Base-by-base conservation (phyloP, 1,140 invertebrate genomes). In the Bombus impatiens region DNA sequence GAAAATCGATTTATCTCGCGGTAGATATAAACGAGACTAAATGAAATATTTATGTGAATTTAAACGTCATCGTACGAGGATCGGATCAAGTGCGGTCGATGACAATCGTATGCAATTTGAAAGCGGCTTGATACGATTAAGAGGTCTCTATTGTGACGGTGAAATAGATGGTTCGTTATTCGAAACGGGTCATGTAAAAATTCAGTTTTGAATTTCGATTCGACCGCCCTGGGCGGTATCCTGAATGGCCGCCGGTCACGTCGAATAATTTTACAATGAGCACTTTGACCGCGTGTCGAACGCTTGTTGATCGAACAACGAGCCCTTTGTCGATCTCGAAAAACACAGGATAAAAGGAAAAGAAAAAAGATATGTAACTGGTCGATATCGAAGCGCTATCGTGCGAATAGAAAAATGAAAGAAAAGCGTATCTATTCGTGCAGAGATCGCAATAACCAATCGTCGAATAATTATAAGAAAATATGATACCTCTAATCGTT, bases 181-280 rank as follows among this genome's bases (percentile, higher is more conserved):
- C 42, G 42, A 72, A 47, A 37, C 22, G 5, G 67, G 8, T 32
- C 35, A 3, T 13, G 37, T 10, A 47, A 28, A 77, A 53, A 77
- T 67, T 68, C 35, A 53, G 32, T 44, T 82, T 78, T 77, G 82
- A 83, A 83, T 68, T 53, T 83, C 59, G 28, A 40, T 68, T 59
- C 9, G 18, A 74, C 71, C 13, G 25, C 2, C 13, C 32, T 32
- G 15, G 28, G 47, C 40, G 25, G 40, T 12, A n/a, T 35, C 65
- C 32, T 57, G 71, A 65, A 76, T 67, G 59, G 57, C 32, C 32
- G 25, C 28, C 35, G 15, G 42, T 83, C 35, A 42, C 72, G 72
- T 68, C 74, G 53, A 83, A 67, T 67, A 67, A 77, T 77, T 78
- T 83, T 83, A 68, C 82, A 83, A 77, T 53, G 59, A 78, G 44